Evolutionary conservation across 2,113 vertebrate species (phyloP).

Genomic region (Penelope pileata): DNA sequence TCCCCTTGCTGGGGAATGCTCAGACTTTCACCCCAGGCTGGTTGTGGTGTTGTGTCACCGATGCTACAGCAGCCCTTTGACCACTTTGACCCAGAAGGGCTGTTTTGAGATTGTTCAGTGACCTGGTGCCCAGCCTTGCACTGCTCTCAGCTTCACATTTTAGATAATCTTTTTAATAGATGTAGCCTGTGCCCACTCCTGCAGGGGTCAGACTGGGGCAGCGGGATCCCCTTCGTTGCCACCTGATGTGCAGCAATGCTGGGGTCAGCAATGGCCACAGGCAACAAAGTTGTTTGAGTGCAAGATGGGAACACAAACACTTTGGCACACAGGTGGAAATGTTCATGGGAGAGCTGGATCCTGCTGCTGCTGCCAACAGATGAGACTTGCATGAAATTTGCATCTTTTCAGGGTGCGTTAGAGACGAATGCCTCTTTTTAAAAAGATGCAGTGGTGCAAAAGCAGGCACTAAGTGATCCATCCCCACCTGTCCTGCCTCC

Average conservation of each 20-base stretch:
- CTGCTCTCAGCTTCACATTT: not conserved
- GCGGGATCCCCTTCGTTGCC: too few relatives aligned
- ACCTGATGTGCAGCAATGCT: accelerated
- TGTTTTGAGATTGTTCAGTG: not conserved
- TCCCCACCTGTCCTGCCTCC: not conserved
- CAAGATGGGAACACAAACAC: not conserved
- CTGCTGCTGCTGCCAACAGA: not conserved
- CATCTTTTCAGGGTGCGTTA: not conserved
- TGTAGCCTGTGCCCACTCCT: not conserved
- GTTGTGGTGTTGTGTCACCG: not conserved
- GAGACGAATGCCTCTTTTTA: not conserved
- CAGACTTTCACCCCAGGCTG: not conserved
- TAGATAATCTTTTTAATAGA: not conserved
- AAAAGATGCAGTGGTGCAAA: not conserved
- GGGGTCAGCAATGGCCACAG: not conserved
- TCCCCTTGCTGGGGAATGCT: not conserved
- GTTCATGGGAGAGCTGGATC: not conserved
- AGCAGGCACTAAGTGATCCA: not conserved
- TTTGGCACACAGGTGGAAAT: not conserved
- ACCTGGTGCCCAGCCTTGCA: not conserved
- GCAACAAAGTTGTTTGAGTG: not conserved
- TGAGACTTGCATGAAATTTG: not conserved
- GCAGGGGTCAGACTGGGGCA: not conserved
- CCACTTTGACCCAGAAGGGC: not conserved
- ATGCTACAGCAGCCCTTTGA: not conserved